Evolutionary conservation across 37 sponge, comb jelly and placozoan genomes (phyloP), one percentile per base, ranked within the genome.

Genomic region (Chondrilla cf. caribensis): DNA sequence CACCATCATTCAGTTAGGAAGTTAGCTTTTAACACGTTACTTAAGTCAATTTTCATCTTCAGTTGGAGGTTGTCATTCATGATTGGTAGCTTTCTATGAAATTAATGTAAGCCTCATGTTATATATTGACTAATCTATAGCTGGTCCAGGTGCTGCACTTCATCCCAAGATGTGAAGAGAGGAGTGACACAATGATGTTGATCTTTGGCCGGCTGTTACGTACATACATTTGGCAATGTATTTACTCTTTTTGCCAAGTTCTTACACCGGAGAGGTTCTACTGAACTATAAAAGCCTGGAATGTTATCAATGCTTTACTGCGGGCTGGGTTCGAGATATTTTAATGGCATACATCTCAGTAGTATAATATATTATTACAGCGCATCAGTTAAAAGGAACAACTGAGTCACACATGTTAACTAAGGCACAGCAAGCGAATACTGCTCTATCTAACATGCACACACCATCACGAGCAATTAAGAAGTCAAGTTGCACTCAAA

Each of bases 201-300:
- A 62, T 28, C 29, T 62, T n/a, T 62, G 64, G 64, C 64, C 64
- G 64, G 64, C 22, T 6, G 29, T 28, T 4, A 62, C 22, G 29
- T 62, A 62, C 22, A 62, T 62, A 62, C 64, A 62, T 28, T 6
- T 62, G 6, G 64, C 18, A 7, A 62, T 62, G 64, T 62, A 62
- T 62, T 15, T 62, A 4, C 18, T 62, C 25, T 62, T 62, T 28
- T 62, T n/a, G 7, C 8, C 8, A 7, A 62, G 64, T 62, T n/a
- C 64, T 4, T 62, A 62, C 22, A 62, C 64, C 15, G 79, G 40
- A 0, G 66, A 91, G 4, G 92, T 84, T 41, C 37, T 91, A 37
- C 24, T 87, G 44, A 87, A 87, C 51, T 91, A 88, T 35, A 91
- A 87, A 60, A 87, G 85, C 71, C 47, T 88, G 17, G 88, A 91